Evolutionary conservation across 2,888 invertebrate genomes (phyloP).

Genomic region (Hirudinaria manillensis): DNA sequence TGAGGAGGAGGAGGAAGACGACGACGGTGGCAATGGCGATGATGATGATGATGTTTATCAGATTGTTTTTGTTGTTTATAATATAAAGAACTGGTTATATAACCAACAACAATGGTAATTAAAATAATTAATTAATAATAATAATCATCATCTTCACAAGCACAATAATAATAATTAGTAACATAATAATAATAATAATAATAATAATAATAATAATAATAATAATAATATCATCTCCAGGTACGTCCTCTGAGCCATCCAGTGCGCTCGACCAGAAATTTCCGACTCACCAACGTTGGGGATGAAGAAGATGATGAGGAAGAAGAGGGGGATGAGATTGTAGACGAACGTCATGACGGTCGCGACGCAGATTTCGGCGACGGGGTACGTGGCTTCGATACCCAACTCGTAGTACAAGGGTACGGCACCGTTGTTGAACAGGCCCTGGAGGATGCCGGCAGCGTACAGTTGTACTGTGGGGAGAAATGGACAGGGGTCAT

Average conservation of each 20-base stretch:
- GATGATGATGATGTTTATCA: no score
- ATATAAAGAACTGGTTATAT: no score
- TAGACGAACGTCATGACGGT: conserved; percentile 38
- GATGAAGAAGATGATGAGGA: conserved; percentile 38
- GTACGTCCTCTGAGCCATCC: no score
- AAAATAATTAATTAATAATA: no score
- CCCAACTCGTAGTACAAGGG: conserved; percentile 40
- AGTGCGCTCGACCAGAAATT: no score
- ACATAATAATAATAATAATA: no score
- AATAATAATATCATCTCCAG: no score
- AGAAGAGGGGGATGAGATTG: conserved; percentile 38
- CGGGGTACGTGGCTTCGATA: conserved; percentile 40
- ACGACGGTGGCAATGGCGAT: conserved; percentile 38
- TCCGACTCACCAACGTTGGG: conserved; percentile 39
- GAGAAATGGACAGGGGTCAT: neutral
- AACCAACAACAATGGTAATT: no score
- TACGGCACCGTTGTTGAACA: conserved; percentile 38
- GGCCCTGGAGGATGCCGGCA: conserved; percentile 33
- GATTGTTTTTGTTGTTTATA: no score
- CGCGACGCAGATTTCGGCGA: conserved; percentile 37
- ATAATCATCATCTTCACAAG: no score
- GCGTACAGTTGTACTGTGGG: conserved; percentile 35
- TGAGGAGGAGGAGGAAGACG: conserved; percentile 36
- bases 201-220: no score
- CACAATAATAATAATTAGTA: no score